Base-by-base conservation (phyloP, 2,797 vertebrate genomes). In the Crocidura indochinensis region DNA sequence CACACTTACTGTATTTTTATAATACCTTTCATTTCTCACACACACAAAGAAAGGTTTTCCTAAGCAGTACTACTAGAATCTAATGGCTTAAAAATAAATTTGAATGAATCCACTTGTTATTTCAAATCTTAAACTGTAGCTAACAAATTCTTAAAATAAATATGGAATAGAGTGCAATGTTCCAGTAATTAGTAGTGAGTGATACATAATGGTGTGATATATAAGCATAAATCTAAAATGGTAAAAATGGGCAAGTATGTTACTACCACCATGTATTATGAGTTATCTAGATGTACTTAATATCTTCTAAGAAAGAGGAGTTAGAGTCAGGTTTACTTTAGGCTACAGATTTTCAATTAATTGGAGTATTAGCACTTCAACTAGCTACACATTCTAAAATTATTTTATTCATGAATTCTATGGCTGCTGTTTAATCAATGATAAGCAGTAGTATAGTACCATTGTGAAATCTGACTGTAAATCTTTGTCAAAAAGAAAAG, bases 1-100 rank as follows among this genome's bases (percentile, higher is more conserved):
- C 90, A 68, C 82, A 84, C 67, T 64, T 24, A 27, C 3, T 65
- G 47, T 14, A 60, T 76, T 96, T 93, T 62, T 60, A n/a, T 90
- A 69, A 27, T 49, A 88, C 62, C 87, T 92, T 96, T 93, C 84
- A 92, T 51, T 89, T 94, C 78, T 60, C 56, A 92, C 7, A 82
- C 26, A 69, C 69, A 68, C 93, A 91, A 77, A 62, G 67, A 24
- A 75, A 92, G 49, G 44, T 72, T 81, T 84, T 75, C 56, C 84
- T 60, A 84, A 95, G 44, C 26, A 88, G 20, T 89, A n/a, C 22
- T 96, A 88, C 85, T 19, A 88, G 47, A 79, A 75, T 24, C 29
- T 71, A 81, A 47, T 38, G 94, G 82, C 87, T 91, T 91, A 92
- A 73, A 73, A 91, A 69, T 60, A 31, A 94, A 86, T 77, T 1